These are phyloP conservation scores for Oxytorus armatus DNA, from an alignment of 2,888 invertebrate genomes.

Conservation along the genomic window DNA sequence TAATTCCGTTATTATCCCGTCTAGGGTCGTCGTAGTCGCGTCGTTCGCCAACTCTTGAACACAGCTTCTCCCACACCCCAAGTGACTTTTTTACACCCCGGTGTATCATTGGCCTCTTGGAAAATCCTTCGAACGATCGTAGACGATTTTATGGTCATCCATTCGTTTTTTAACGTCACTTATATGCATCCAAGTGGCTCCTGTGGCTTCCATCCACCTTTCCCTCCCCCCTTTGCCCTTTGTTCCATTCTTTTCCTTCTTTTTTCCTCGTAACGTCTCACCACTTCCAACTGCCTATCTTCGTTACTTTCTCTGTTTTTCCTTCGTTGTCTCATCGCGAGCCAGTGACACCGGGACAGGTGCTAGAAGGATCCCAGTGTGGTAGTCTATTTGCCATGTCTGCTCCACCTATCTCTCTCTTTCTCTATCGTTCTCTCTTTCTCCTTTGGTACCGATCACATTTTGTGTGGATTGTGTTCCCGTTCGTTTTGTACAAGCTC, in stretches of 20 bases:
- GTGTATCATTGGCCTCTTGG: slow-evolving; percentile 2
- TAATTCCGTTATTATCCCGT: slow-evolving; percentile 65
- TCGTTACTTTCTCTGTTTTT: neutral
- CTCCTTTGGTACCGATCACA: slow-evolving; percentile 35
- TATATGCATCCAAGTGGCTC: slow-evolving; percentile 25
- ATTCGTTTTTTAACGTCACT: slow-evolving; percentile 21
- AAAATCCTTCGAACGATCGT: slow-evolving; percentile 30
- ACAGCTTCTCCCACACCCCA: neutral
- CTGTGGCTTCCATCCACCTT: slow-evolving; percentile 26
- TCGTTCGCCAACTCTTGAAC: slow-evolving; percentile 30
- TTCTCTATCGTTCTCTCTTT: slow-evolving; percentile 8
- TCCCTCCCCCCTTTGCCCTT: slow-evolving; percentile 25
- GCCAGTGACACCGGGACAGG: slow-evolving; percentile 78
- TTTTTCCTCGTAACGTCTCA: neutral
- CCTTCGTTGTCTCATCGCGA: slow-evolving; percentile 25
- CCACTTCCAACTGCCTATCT: neutral
- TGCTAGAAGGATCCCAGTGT: slow-evolving; percentile 77
- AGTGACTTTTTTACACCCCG: slow-evolving; percentile 5
- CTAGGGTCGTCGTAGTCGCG: slow-evolving; percentile 54
- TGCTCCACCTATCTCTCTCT: slow-evolving; percentile 49
- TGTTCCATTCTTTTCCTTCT: neutral
- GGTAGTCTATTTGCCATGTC: slow-evolving; percentile 78
- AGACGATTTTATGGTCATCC: slow-evolving; percentile 30
- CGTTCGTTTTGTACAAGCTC: slow-evolving; percentile 8
- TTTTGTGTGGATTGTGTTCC: slow-evolving; percentile 34